Base-by-base conservation (phyloP, 1,140 invertebrate species). In the Polypedilum pembai region DNA sequence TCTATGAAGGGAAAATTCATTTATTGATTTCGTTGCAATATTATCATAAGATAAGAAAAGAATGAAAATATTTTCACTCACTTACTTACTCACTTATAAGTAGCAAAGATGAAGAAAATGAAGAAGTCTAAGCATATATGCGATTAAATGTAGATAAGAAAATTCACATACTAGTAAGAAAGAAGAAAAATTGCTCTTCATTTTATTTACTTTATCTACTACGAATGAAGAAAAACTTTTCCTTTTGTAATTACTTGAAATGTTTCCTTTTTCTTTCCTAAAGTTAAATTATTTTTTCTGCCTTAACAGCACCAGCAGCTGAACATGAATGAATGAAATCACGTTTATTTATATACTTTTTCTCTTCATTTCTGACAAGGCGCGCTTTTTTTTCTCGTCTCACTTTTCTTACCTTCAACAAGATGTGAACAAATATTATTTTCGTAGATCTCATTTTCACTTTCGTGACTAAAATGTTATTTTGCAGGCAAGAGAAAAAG, bases 391-490 rank as follows among this genome's bases (percentile, higher is more conserved):
- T 33, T 33, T 33, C 24, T 33, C 5, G 1, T 33, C 5, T 33
- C 5, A 1, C 5, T 33, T 5, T 33, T 33, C 24, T 33, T 5
- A 33, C 24, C n/a, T 56, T n/a, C 8, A 12, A 12, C n/a, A 56
- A 56, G 45, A 56, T 56, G 12, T 56, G 45, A 56, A 56, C 10
- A 56, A 56, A 56, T 56, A 56, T 56, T 56, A n/a, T 56, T 56
- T 56, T 56, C 45, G 15, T 56, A 12, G n/a, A 56, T 56, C 45
- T 56, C 12, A 56, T 56, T 56, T 12, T 56, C n/a, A n/a, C 45
- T 56, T 56, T 56, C 45, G 45, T 56, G 45, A 56, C 45, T n/a
- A 56, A 56, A 56, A 56, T 56, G 12, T n/a, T n/a, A 56, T 56
- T 15, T 56, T n/a, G 12, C n/a, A 56, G 15, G 41, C 1, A 45